These are phyloP conservation scores for Gambusia holbrooki DNA, from an alignment of 2,113 vertebrate species.

Conservation along the genomic window DNA sequence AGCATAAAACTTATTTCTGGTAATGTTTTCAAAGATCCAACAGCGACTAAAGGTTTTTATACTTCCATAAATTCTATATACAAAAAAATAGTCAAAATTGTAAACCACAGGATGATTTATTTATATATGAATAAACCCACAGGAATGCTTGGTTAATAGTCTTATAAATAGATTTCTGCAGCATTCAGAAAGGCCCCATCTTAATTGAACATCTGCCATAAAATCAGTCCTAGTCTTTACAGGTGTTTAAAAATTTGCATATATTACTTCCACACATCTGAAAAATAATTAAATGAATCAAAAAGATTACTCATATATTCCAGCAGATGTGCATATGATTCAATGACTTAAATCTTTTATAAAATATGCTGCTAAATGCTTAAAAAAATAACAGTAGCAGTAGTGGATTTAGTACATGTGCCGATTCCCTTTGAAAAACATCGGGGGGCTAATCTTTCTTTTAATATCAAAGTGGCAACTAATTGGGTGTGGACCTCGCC, in stretches of 20 bases:
- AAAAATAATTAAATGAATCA: background rate
- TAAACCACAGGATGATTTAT: background rate
- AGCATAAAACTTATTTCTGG: too few relatives aligned
- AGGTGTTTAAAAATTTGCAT: too few relatives aligned
- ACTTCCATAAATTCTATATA: too few relatives aligned
- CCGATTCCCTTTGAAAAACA: slow-evolving; percentile 12
- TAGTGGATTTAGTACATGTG: background rate
- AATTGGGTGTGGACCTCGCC: slow-evolving; percentile 51
- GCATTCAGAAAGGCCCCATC: too few relatives aligned
- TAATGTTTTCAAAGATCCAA: too few relatives aligned
- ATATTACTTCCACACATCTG: too few relatives aligned
- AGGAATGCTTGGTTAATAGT: background rate
- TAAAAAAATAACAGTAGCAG: background rate
- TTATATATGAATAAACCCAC: background rate
- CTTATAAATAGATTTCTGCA: background rate
- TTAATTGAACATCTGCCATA: too few relatives aligned
- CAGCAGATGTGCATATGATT: background rate
- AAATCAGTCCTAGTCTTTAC: too few relatives aligned
- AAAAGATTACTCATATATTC: slow-evolving; percentile 4
- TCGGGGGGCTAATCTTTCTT: slow-evolving; percentile 33
- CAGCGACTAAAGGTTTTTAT: too few relatives aligned
- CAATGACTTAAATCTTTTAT: background rate
- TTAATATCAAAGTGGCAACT: slow-evolving; percentile 56
- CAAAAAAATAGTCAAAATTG: background rate
- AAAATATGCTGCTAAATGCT: background rate